Evolutionary conservation across 2,888 invertebrate species (phyloP).

Genomic region (Pristionchus fissidentatus): DNA sequence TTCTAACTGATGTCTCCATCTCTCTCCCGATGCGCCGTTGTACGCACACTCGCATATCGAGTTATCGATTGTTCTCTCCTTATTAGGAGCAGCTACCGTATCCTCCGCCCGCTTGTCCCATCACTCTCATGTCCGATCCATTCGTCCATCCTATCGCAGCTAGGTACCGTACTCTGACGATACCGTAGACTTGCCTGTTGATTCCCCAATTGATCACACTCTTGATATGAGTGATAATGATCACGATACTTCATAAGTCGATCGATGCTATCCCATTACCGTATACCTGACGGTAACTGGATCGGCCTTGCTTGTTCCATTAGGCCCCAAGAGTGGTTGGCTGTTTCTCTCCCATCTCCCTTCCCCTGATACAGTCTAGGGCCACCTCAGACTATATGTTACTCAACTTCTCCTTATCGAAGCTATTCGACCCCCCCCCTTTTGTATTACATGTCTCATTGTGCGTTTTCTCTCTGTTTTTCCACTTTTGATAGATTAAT

Average conservation of each 20-base stretch:
- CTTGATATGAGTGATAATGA: background rate
- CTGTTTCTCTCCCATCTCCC: background rate
- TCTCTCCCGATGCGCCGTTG: background rate
- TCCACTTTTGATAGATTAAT: slow-evolving; percentile 9
- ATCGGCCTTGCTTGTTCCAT: slow-evolving; percentile 8
- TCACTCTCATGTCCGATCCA: background rate
- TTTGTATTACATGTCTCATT: background rate
- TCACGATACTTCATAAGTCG: background rate
- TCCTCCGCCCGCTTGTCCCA: background rate
- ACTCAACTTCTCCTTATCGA: background rate
- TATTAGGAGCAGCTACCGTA: slow-evolving; percentile 33
- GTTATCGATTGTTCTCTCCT: slow-evolving; percentile 20
- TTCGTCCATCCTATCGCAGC: slow-evolving; percentile 4
- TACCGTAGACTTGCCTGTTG: slow-evolving; percentile 28
- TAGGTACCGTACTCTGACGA: slow-evolving; percentile 12
- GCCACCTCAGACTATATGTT: background rate
- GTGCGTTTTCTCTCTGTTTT: slow-evolving; percentile 1
- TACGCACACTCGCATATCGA: slow-evolving; percentile 2
- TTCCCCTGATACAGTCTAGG: background rate
- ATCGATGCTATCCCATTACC: background rate
- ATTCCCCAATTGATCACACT: background rate
- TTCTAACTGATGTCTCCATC: background rate
- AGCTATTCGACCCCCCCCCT: background rate
- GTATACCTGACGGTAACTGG: background rate
- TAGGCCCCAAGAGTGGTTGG: background rate